These are phyloP conservation scores for Aromia moschata DNA, from an alignment of 2,888 invertebrate genomes.

Conservation along the genomic window DNA sequence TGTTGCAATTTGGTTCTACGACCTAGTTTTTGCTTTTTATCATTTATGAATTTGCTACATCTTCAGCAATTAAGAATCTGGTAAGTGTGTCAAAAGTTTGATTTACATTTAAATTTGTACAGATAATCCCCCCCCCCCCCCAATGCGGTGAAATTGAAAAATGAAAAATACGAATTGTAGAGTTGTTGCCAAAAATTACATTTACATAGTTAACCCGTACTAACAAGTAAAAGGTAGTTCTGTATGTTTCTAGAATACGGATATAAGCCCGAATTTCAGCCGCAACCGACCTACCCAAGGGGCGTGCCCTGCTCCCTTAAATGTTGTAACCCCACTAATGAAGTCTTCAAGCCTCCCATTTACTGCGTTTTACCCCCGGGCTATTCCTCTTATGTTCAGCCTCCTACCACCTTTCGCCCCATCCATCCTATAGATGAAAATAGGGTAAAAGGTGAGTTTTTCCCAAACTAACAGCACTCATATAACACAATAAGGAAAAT, in stretches of 20 bases:
- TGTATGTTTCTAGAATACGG: constrained; percentile 36
- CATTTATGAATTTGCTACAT: no score
- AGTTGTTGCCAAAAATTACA: background rate
- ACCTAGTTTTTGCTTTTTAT: no score
- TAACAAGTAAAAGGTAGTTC: background rate
- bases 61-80: no score
- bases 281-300: constrained; percentile 23
- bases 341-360: constrained; percentile 8
- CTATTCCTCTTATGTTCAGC: constrained; percentile 4
- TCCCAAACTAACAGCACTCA: no score
- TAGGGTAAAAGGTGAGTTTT: constrained; percentile 13
- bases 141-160: no score
- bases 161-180: no score
- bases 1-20: no score
- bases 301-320: constrained; percentile 9
- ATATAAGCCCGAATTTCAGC: constrained; percentile 34
- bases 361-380: constrained; percentile 17
- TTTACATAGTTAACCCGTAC: background rate
- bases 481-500: no score
- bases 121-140: no score
- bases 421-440: constrained; percentile 20
- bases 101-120: no score
- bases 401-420: constrained; percentile 2
- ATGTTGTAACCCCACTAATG: constrained; percentile 19
- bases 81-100: no score